Evolutionary conservation across 2,797 vertebrate genomes (phyloP), one percentile per base, ranked within the genome.

Genomic region (Malacoctenus gilli): DNA sequence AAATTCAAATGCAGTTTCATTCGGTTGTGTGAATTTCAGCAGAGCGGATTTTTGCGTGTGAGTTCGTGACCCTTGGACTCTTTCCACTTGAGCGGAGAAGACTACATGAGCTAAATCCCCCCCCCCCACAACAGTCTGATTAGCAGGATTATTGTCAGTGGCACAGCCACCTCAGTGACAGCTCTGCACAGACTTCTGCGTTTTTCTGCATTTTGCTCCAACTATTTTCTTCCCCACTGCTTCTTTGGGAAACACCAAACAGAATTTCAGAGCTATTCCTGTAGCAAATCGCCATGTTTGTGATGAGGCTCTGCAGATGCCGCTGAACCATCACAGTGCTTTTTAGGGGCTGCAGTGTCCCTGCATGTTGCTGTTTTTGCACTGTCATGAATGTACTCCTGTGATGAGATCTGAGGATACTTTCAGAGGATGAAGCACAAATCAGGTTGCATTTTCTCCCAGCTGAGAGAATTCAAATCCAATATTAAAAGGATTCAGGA

Each of bases 91-190:
- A 16, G 34, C 67, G 31, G 43, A 62, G 49, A 63, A 16, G 14
- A 34, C 44, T 42, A 36, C 66, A 62, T 4, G 42, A 62, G 46
- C 59, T 58, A 41, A 61, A 61, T 51, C 40, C 35, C 32, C 36
- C 56, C 38, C 23, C n/a, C 25, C 25, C 25, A n/a, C 25, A 51
- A 51, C 51, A 55, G 52, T 58, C 56, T 75, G 80, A 84, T 90
- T 80, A 86, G 65, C 77, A 59, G 76, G 85, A 82, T 86, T 84
- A 80, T 40, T 41, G 50, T 84, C 83, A 85, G 59, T 71, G 57
- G 65, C 54, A 53, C 35, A 44, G 53, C 46, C 36, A 52, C 50
- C 42, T 50, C 44, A 12, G 55, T 81, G 80, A 82, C 80, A 83
- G 68, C 66, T 63, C 59, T 49, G 60, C 48, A 47, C 39, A 62